Conservation (phyloP, 2,113 vertebrate genomes). For the Halcyon senegalensis region DNA sequence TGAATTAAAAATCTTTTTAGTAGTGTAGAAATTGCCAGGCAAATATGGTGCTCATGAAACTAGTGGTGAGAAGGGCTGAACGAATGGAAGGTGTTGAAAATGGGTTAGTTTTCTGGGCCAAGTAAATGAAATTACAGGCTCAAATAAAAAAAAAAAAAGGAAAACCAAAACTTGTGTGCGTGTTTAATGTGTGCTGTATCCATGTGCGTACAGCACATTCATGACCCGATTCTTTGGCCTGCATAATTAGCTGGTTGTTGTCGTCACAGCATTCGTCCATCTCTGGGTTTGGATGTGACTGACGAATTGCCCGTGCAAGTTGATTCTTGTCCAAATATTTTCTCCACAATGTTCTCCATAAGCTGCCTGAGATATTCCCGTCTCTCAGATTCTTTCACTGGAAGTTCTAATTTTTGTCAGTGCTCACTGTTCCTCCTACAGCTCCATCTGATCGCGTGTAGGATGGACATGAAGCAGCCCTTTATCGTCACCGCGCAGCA, state of each 20-base stretch:
- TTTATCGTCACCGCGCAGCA: not conserved
- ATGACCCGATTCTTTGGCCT: not conserved
- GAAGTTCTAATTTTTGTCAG: not conserved
- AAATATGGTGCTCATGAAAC: not conserved
- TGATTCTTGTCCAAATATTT: constrained; percentile 44
- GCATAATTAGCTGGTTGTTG: not conserved
- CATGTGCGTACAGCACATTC: not conserved
- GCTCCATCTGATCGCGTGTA: not conserved
- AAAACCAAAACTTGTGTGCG: not conserved
- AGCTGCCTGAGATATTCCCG: not conserved
- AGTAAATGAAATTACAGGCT: not conserved
- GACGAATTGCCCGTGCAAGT: constrained; percentile 14
- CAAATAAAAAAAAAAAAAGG: not conserved
- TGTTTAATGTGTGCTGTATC: not conserved
- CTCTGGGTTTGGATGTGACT: not conserved
- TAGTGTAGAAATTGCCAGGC: not conserved
- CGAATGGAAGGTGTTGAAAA: not conserved
- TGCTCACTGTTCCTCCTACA: not conserved
- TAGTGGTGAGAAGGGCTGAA: not conserved
- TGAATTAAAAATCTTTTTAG: not conserved
- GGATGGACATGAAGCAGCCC: not conserved
- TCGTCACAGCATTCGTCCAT: not conserved
- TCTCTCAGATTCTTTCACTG: not conserved
- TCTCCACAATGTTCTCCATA: not conserved
- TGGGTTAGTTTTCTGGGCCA: not conserved